phyloP scores from a whole-genome alignment of 2,888 invertebrate genomes.

The Zaprionus obscuricornis region DNA sequence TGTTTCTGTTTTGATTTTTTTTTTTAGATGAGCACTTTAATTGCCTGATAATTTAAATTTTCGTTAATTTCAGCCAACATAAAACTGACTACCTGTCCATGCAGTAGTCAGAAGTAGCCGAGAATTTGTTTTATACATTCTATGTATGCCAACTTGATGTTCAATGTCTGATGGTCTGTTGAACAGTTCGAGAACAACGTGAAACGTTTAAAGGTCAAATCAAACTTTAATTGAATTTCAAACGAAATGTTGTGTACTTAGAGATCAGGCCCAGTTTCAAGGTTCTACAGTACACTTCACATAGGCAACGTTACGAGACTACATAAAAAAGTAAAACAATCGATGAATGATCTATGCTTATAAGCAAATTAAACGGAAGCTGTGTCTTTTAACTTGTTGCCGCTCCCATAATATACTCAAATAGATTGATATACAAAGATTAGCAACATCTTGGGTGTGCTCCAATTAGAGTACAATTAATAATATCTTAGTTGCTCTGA shows the following conservation, averaged over 20 bases:
- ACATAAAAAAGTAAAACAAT: too few relatives aligned
- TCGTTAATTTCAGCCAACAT: slow-evolving; percentile 51
- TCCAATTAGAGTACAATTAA: slow-evolving; percentile 27
- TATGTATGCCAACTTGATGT: slow-evolving; percentile 40
- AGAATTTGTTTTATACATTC: slow-evolving; percentile 44
- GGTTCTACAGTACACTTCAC: not conserved
- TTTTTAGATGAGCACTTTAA: slow-evolving; percentile 54
- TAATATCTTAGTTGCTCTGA: not conserved
- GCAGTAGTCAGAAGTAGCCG: slow-evolving; percentile 54
- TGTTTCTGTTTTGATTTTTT: slow-evolving; percentile 15
- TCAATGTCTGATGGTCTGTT: slow-evolving; percentile 23
- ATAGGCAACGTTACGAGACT: too few relatives aligned
- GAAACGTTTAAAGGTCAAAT: slow-evolving; percentile 61
- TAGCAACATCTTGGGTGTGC: slow-evolving; percentile 24
- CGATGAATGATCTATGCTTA: slow-evolving; percentile 3
- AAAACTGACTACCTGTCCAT: slow-evolving; percentile 41
- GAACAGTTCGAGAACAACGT: slow-evolving; percentile 34
- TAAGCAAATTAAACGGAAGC: slow-evolving; percentile 68
- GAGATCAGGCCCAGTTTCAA: slow-evolving; percentile 20
- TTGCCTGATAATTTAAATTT: slow-evolving; percentile 75
- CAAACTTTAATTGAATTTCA: slow-evolving; percentile 71
- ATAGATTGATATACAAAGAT: slow-evolving; percentile 13
- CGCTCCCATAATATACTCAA: slow-evolving; percentile 1
- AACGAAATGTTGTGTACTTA: slow-evolving; percentile 76
- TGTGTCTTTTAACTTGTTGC: slow-evolving; percentile 21